Evolutionary conservation across 2,888 invertebrate species (phyloP), one percentile per base, ranked within the genome.

Genomic region (Penaeus monodon): DNA sequence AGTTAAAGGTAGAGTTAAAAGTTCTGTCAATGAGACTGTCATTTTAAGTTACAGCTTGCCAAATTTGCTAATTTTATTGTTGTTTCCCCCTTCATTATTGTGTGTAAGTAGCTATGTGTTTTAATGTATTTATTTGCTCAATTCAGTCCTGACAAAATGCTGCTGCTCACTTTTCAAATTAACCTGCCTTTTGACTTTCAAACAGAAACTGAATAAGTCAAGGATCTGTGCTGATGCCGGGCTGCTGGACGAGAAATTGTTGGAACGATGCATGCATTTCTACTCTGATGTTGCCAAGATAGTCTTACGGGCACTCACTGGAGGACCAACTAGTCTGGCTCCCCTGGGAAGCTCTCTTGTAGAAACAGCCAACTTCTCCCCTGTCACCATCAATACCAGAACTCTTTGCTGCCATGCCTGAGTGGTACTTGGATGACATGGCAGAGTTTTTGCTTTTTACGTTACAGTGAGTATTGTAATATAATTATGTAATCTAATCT

Each of bases 401-500:
- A 91, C 94, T 95, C 91, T 99, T 98, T 94, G 95, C 96, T 84
- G 97, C 98, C 91, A 94, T 97, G 92, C 99, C 99, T 70, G 99
- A 99, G 94, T 99, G 98, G 96, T 97, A 98, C 92, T 95, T 99
- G 91, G 99, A 99, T 93, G 99, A 99, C 92, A 96, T 99, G 91
- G 98, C 99, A 22, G 99, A 99, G 93, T 97, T 99, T 93, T 94
- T 99, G 91, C 94, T 98, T 64, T 98, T 98, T 92, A 95, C 96
- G 7, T 94, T 98, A 91, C 97, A 97, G 97, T 97, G 93, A 96
- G 96, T 95, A 49, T 57, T 14, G 57, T 20, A 17, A 20, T 57
- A 17, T 14, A 20, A 57, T 1, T 20, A 17, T 20, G 44, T 44
- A 44, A 6, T 44, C 44, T 4, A 20, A 57, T 12, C 17, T 12